Base-by-base conservation (phyloP, 2,888 invertebrate genomes). In the Platycheirus rosarum region DNA sequence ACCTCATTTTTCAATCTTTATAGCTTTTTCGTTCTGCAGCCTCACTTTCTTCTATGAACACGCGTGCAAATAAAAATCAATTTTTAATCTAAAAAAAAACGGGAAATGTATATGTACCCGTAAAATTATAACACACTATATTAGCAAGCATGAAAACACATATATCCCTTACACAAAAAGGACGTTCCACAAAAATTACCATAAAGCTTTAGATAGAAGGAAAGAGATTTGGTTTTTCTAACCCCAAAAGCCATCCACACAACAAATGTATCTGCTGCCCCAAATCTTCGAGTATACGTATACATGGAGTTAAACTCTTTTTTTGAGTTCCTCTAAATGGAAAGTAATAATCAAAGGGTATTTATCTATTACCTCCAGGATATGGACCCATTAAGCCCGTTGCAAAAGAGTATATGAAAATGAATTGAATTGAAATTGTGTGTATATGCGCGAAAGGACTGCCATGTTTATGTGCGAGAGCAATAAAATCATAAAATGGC, bases 311-410 rank as follows among this genome's bases (percentile, higher is more conserved):
- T n/a, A 26, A 42, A 40, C 20, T 37, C 26, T 7, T 23, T 23
- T n/a, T 40, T 42, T 14, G 29, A 66, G 63, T 60, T 53, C 42
- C 18, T 70, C 62, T 70, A 80, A 80, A 75, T 75, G 70, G 65
- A 75, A 80, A 80, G 75, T 80, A 70, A 75, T 75, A 80, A 75
- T 75, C 75, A 80, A 80, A 80, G 75, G 80, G 75, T 80, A 80
- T 80, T 80, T 80, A 80, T 80, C 80, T 80, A 71, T 80, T 75
- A 80, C 75, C 80, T 80, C 53, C 75, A 80, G 80, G 80, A 80
- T 66, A 66, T 80, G 75, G 75, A 80, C 79, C 74, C 69, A 65
- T 46, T 62, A 46, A 32, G 29, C 29, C 5, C 7, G 29, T 32
- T 32, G 4, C 8, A 4, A 4, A 23, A 32, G 7, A 44, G 29